Evolutionary conservation across 2,888 invertebrate species (phyloP), one percentile per base, ranked within the genome.

Genomic region (Patella caerulea): DNA sequence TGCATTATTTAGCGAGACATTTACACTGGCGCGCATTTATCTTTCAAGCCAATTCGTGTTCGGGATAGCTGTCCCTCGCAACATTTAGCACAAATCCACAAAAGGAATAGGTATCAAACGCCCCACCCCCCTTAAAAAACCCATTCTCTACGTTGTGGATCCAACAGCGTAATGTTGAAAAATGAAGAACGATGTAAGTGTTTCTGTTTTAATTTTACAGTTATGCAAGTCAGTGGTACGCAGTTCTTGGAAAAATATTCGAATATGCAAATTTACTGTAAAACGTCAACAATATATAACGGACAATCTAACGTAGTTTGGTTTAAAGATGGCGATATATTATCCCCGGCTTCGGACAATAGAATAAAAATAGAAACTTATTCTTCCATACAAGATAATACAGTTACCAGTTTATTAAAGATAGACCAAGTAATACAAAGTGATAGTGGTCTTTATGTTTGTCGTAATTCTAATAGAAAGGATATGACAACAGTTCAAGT

Each of bases 291-390:
- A 15, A 55, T 72, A 15, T 80, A 78, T 34, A 78, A 76, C 54
- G 70, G 73, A 19, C n/a, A 55, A 3, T 70, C 78, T n/a, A n/a
- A 52, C 14, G 72, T 83, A 7, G 76, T 77, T 29, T 83, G 83
- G 83, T 73, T 81, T 71, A 82, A 82, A 73, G 82, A 82, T 73
- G 81, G 81, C 3, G 75, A 79, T 52, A 45, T 76, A 52, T 72
- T 76, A 34, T 14, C 65, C 24, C 65, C 11, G 24, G 24, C 24
- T 24, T 24, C 65, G 14, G 65, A 65, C 24, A 24, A 24, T 19
- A 65, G 65, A 65, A 65, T 65, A 24, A n/a, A 19, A 19, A 65
- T 24, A 24, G 24, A 65, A 19, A 65, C 65, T 24, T 24, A 19
- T 24, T 65, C 65, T 24, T 65, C 65, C 24, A 65, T 65, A 65